Evolutionary conservation across 2,113 vertebrate genomes (phyloP).

Genomic region (Neotoma lepida): DNA sequence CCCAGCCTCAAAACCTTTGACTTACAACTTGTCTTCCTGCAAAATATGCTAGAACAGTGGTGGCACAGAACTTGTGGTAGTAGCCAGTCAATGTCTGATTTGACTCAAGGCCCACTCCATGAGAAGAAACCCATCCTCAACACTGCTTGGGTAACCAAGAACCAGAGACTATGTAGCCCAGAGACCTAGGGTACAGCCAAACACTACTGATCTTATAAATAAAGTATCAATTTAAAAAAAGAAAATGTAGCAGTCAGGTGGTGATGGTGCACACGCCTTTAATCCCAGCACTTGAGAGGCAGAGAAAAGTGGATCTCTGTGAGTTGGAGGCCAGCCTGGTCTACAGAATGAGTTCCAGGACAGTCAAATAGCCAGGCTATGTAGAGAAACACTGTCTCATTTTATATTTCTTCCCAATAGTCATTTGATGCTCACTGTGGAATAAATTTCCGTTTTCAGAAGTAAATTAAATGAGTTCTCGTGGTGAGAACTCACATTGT

Average conservation of each 20-base stretch:
- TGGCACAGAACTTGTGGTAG: background rate
- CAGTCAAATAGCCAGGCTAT: background rate
- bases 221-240: background rate
- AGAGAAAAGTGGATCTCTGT: background rate
- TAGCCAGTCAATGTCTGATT: background rate
- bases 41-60: background rate
- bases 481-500: background rate
- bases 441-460: conserved; percentile 46
- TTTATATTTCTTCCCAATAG: background rate
- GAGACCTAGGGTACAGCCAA: background rate
- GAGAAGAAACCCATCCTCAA: background rate
- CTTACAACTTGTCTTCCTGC: background rate
- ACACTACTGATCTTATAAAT: background rate
- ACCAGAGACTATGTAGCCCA: background rate
- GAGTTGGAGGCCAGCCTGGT: background rate
- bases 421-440: background rate
- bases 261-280: background rate
- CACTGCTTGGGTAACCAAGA: background rate
- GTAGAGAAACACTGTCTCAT: background rate
- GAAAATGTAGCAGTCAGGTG: background rate
- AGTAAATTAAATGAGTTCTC: conserved; percentile 40
- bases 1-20: background rate
- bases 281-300: background rate
- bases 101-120: background rate
- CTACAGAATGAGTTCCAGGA: background rate